Evolutionary conservation across 1,140 invertebrate species (phyloP).

Genomic region (Bursaphelenchus mucronatus): DNA sequence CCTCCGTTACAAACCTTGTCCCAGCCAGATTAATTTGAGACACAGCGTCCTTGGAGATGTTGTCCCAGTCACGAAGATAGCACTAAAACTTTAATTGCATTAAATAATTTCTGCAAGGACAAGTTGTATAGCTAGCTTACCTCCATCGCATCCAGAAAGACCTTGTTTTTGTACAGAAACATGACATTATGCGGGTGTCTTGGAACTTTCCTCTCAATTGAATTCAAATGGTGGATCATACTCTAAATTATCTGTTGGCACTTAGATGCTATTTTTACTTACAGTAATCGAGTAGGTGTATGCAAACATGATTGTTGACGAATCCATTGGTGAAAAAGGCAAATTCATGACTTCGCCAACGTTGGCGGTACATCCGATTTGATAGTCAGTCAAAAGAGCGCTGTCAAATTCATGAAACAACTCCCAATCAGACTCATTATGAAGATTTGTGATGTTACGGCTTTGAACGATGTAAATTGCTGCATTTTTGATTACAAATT

Average conservation of each 20-base stretch:
- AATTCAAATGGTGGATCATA: not conserved
- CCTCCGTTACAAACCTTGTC: conserved; percentile 17
- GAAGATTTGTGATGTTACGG: conserved; percentile 70
- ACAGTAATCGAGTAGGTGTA: conserved; percentile 15
- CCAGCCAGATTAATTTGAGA: conserved; percentile 29
- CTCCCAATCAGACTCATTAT: conserved; percentile 71
- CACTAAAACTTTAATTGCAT: conserved; percentile 12
- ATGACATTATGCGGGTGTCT: not conserved
- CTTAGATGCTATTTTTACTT: not conserved
- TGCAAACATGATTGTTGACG: not conserved
- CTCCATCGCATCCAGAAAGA: conserved; percentile 22
- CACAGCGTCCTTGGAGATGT: conserved; percentile 11
- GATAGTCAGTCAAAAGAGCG: conserved; percentile 63
- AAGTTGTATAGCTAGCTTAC: no score
- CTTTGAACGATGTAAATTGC: conserved; percentile 63
- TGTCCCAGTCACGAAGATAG: conserved; percentile 25
- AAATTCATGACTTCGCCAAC: conserved; percentile 27
- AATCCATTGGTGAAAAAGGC: conserved; percentile 19
- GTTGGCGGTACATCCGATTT: conserved; percentile 61
- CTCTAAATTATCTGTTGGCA: not conserved
- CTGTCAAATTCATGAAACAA: conserved; percentile 71
- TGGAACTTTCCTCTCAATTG: not conserved
- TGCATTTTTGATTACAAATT: conserved; percentile 65
- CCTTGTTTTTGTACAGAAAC: conserved; percentile 14
- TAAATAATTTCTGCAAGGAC: not conserved